Conservation (phyloP, 1,140 invertebrate genomes). For the Panonychus citri region DNA sequence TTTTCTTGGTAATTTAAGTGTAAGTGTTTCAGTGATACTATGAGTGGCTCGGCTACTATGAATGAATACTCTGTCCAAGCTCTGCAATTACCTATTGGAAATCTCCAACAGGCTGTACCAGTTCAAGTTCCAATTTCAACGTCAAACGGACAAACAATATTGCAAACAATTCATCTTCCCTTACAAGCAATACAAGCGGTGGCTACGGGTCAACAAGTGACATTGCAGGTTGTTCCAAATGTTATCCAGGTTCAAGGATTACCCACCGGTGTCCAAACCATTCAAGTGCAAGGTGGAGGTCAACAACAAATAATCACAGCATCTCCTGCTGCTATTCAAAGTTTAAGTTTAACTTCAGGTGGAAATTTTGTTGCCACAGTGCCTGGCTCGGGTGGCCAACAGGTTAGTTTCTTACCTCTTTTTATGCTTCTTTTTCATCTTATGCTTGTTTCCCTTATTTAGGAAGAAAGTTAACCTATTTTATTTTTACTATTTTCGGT, state of each 20-base stretch:
- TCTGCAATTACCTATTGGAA: slow-evolving; percentile 37
- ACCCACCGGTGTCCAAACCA: slow-evolving; percentile 18
- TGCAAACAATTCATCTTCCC: slow-evolving; percentile 75
- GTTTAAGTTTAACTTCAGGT: slow-evolving; percentile 14
- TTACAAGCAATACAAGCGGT: slow-evolving; percentile 33
- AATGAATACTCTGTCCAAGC: too few species aligned
- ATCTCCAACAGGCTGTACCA: slow-evolving; percentile 53
- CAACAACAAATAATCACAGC: slow-evolving; percentile 19
- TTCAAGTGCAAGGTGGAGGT: slow-evolving; percentile 21
- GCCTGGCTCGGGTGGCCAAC: slow-evolving; percentile 10
- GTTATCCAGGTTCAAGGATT: slow-evolving; percentile 17
- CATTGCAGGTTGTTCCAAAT: slow-evolving; percentile 12
- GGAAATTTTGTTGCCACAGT: slow-evolving; percentile 15
- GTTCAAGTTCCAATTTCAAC: slow-evolving; percentile 75
- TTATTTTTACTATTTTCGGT: too few species aligned
- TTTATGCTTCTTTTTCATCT: too few species aligned
- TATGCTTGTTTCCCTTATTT: too few species aligned
- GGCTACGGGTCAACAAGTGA: slow-evolving; percentile 22
- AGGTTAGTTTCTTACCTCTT: slow-evolving; percentile 11
- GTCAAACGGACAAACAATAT: slow-evolving; percentile 67
- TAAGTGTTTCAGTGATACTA: too few species aligned
- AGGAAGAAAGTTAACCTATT: background rate
- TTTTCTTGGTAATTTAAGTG: too few species aligned
- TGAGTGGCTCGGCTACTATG: too few species aligned
- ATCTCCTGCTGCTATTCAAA: slow-evolving; percentile 16